Evolutionary conservation across 2,888 invertebrate species (phyloP), one percentile per base, ranked within the genome.

Genomic region (Diarsia dahlii): DNA sequence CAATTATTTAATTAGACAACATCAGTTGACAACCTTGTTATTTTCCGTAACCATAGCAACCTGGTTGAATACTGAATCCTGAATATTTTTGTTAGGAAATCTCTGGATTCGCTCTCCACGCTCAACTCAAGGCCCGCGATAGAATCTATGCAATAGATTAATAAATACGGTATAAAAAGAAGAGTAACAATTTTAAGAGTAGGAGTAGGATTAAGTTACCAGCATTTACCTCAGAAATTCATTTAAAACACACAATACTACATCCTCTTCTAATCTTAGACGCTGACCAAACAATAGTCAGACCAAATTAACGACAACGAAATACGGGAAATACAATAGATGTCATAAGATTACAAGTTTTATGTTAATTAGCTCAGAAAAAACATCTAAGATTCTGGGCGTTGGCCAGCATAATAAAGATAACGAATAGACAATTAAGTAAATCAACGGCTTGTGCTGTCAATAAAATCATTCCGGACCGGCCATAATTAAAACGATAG

Each of bases 401-500:
- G 87, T 88, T 84, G 84, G 74, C 60, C 81, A 78, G 74, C 60
- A 80, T 76, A 80, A 85, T 88, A 87, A 87, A 89, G 87, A 89
- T 89, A 88, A 87, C 73, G 79, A 78, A 84, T 74, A 81, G 68
- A 86, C 79, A 87, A 88, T 89, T 88, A 87, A 82, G 84, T 86
- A 88, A 88, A 89, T 89, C 87, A 89, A 89, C 76, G 76, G 23
- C 77, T 84, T 82, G 76, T 78, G 79, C 60, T 82, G 87, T 89
- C 85, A 82, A 84, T 89, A 88, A 86, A 85, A 86, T 81, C 67
- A 81, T 86, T 83, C 76, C 71, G 70, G n/a, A 70, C 68, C 54
- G 68, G 77, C 69, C 77, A 90, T 87, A 85, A 87, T 83, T 82
- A 86, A 87, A 87, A 89, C 88, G 84, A 88, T 88, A 88, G 89